phyloP scores from a whole-genome alignment of 2,113 vertebrate species.

The Xenopus laevis region DNA sequence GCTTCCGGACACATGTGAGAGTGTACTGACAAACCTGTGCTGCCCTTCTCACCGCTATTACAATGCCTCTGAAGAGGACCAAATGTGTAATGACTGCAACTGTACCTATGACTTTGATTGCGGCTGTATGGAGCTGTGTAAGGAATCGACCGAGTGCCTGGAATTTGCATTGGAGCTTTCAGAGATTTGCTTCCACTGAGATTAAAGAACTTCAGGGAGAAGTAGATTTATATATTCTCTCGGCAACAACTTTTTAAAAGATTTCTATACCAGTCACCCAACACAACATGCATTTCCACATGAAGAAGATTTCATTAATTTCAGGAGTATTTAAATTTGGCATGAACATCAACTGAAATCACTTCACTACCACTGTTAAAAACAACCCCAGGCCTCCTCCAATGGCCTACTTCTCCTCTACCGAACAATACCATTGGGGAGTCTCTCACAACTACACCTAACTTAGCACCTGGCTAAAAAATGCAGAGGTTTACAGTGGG shows the following conservation, averaged over 20 bases:
- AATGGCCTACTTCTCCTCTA: too few species aligned
- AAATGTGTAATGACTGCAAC: slow-evolving; percentile 57
- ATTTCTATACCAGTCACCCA: not conserved
- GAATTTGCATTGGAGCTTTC: slow-evolving; percentile 78
- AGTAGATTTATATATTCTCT: not conserved
- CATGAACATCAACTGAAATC: too few species aligned
- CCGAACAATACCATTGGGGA: too few species aligned
- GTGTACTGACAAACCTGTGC: slow-evolving; percentile 61
- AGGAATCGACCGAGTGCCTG: slow-evolving; percentile 71
- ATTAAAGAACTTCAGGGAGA: not conserved
- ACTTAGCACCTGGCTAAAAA: too few species aligned
- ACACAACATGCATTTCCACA: too few species aligned
- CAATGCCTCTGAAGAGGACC: slow-evolving; percentile 58
- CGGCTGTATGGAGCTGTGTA: slow-evolving; percentile 70
- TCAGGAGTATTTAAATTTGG: too few species aligned
- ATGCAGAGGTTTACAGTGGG: too few species aligned
- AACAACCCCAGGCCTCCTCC: too few species aligned
- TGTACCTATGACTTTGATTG: slow-evolving; percentile 70
- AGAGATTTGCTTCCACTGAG: slow-evolving; percentile 71
- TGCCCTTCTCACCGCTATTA: slow-evolving; percentile 69
- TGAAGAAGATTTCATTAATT: too few species aligned
- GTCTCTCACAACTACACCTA: too few species aligned
- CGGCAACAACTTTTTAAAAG: not conserved
- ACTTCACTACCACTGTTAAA: too few species aligned
- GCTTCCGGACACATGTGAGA: slow-evolving; percentile 70